Evolutionary conservation across 1,140 invertebrate species (phyloP).

Genomic region (Ceratosolen solmsi): DNA sequence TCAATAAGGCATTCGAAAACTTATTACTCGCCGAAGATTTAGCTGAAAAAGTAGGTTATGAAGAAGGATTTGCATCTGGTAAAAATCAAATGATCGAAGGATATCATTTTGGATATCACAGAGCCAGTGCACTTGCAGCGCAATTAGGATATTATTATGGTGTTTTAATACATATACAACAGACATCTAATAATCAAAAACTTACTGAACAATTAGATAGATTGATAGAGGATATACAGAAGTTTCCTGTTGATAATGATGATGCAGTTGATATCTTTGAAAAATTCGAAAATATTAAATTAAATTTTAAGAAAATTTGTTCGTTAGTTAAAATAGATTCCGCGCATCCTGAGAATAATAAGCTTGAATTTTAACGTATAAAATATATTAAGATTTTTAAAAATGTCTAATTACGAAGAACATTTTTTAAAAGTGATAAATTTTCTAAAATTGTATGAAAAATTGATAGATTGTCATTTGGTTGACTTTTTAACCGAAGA

Average conservation of each 20-base stretch:
- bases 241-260: constrained; percentile 79
- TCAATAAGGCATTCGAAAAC: constrained; percentile 69
- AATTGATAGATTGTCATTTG: constrained; percentile 84
- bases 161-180: constrained; percentile 60
- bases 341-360: constrained; percentile 72
- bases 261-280: constrained; percentile 78
- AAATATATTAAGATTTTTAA: constrained; percentile 40
- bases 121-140: constrained; percentile 64
- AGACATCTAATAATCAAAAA: constrained; percentile 68
- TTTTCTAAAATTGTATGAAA: constrained; percentile 76
- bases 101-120: constrained; percentile 70
- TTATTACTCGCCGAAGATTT: constrained; percentile 67
- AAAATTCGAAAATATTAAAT: constrained; percentile 77
- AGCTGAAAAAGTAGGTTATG: constrained; percentile 61
- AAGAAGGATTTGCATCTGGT: constrained; percentile 65
- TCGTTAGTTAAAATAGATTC: constrained; percentile 78
- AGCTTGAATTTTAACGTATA: constrained; percentile 71
- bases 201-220: constrained; percentile 74
- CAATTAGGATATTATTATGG: constrained; percentile 69
- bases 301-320: constrained; percentile 80
- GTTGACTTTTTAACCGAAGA: constrained; percentile 85
- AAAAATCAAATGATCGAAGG: constrained; percentile 63
- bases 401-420: constrained; percentile 58
- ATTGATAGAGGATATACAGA: constrained; percentile 76
- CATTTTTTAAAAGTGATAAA: constrained; percentile 75